Evolutionary conservation across 2,888 invertebrate species (phyloP), one percentile per base, ranked within the genome.

Genomic region (Noctua janthina): DNA sequence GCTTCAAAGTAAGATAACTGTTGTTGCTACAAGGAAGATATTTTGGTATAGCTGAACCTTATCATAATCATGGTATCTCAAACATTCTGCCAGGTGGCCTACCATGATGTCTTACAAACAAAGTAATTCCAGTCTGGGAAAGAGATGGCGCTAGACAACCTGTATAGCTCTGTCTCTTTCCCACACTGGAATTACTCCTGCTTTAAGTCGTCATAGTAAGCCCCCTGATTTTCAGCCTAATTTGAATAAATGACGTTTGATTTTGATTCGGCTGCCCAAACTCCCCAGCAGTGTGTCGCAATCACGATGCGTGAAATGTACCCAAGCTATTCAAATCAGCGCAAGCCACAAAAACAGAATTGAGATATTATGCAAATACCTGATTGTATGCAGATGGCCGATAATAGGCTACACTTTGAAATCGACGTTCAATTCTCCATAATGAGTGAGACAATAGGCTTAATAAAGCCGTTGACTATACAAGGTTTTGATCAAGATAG

Each of bases 301-400:
- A 39, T 72, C 70, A 88, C 90, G 85, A 88, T 86, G 90, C 91
- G 90, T 90, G 91, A 90, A 91, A 91, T 89, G 84, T 83, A 89
- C 79, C 87, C 87, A 86, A 87, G 83, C 80, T 88, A 85, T 87
- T 90, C 88, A 86, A 94, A 95, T 94, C 94, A 93, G 92, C 90
- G 90, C 92, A 89, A 88, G 87, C 89, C 91, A 92, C 90, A 93
- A 94, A 94, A 95, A 94, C 93, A 94, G 84, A 95, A 97, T 97
- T 96, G 96, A 97, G 96, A 95, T 96, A 97, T 97, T 96, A 97
- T 97, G 96, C 94, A 94, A 97, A 97, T 96, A 89, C 91, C 85
- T 95, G 95, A 97, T 97, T 97, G 96, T 97, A 96, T 97, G 96
- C 95, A 97, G 95, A 97, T 96, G 92, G 91, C 90, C 93, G 93